Evolutionary conservation across 1,140 invertebrate species (phyloP).

Genomic region (Drosophila busckii): DNA sequence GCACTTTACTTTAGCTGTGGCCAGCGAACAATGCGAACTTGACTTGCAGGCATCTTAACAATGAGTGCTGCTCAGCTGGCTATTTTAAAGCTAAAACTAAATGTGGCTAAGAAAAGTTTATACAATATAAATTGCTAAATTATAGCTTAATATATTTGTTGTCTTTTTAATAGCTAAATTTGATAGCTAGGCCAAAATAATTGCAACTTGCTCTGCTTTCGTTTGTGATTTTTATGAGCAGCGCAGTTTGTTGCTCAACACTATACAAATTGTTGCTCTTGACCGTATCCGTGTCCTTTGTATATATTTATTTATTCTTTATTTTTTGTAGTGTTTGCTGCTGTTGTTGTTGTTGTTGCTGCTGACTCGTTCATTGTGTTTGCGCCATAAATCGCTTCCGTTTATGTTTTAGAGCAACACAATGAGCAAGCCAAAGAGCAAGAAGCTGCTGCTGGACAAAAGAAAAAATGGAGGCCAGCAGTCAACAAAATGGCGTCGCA

Average conservation of each 20-base stretch:
- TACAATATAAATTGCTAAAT: no score
- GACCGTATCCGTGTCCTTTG: slow-evolving; percentile 52
- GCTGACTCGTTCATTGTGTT: slow-evolving; percentile 71
- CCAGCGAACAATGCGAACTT: slow-evolving; percentile 50
- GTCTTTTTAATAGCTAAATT: slow-evolving; percentile 22
- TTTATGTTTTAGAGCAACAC: slow-evolving; percentile 75
- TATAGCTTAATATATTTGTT: slow-evolving; percentile 13
- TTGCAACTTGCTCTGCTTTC: slow-evolving; percentile 53
- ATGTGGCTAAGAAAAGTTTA: no score
- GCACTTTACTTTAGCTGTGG: slow-evolving; percentile 73
- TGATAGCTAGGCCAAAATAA: no score
- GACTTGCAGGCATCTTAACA: not conserved
- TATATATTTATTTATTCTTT: slow-evolving; percentile 12
- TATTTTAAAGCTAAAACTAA: slow-evolving; percentile 24
- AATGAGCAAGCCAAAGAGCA: slow-evolving; percentile 37
- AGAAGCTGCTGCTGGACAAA: not conserved
- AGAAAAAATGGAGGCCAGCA: slow-evolving; percentile 8
- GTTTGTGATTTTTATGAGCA: slow-evolving; percentile 71
- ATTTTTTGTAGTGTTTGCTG: slow-evolving; percentile 24
- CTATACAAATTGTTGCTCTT: slow-evolving; percentile 70
- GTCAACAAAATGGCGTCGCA: slow-evolving; percentile 32
- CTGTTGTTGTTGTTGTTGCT: slow-evolving; percentile 29
- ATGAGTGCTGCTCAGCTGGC: slow-evolving; percentile 32
- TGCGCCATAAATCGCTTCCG: slow-evolving; percentile 76
- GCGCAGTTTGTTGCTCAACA: slow-evolving; percentile 57